Base-by-base conservation (phyloP, 2,113 vertebrate genomes). In the Coturnix japonica region DNA sequence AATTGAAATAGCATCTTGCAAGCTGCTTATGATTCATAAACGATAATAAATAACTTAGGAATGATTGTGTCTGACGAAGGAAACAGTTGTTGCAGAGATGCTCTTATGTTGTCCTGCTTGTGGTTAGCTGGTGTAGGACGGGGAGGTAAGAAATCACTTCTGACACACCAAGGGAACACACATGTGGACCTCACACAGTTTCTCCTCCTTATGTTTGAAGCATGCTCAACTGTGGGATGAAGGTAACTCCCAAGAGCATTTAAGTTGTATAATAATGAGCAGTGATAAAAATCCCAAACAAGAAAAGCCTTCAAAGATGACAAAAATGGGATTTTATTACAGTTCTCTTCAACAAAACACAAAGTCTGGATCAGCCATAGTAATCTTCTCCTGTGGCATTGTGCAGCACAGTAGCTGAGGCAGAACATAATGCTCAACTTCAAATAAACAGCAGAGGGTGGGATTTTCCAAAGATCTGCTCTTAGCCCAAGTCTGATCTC, bases 11-110 rank as follows among this genome's bases (percentile, higher is more conserved):
- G 57, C 77, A 87, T 91, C 79, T 85, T 89, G 53, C 72, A 95
- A 91, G 60, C 64, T 85, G 39, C 30, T 91, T 1, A 0, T 92
- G 91, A 92, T 94, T 96, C 87, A 41, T 41, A 47, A 16, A 53
- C 79, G 83, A 87, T 87, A 88, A 91, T 94, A 93, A 94, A 84
- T 88, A 86, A 86, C 85, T 66, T 80, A 78, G 81, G 69, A 89
- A 73, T 67, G 60, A 64, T 60, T 79, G 76, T 81, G 51, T 26
- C 51, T 81, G 59, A 56, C 3, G 15, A 91, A 94, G 74, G 80
- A 81, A 76, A 49, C 8, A 11, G 77, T 88, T 93, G 57, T 41
- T 86, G 59, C 31, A 61, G 87, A 81, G 70, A 60, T 82, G 22
- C 28, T 72, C 14, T 66, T 90, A 46, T 25, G 11, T 85, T 90